Evolutionary conservation across 2,113 vertebrate species (phyloP).

Genomic region (Corvus cornix): DNA sequence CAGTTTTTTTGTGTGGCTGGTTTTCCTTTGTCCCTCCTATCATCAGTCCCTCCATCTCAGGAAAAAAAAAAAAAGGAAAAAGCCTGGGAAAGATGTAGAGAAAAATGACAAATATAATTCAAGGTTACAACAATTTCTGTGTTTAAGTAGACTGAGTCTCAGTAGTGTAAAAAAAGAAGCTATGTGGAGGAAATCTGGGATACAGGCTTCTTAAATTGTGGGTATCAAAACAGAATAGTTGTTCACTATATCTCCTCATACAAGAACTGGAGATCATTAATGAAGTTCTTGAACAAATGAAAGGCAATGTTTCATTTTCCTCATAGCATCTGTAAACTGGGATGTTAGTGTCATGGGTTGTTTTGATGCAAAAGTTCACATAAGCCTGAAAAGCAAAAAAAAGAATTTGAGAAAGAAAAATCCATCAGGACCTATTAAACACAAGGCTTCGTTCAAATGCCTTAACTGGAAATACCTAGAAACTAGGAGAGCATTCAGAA

Average conservation of each 20-base stretch:
- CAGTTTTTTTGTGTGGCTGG: not conserved
- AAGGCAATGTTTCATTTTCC: not conserved
- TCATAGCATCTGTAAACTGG: not conserved
- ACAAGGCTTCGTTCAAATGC: not conserved
- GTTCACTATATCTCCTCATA: fast-evolving
- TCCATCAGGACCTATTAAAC: not conserved
- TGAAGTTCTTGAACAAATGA: not conserved
- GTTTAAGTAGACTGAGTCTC: not conserved
- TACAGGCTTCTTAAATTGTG: not conserved
- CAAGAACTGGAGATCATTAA: not conserved
- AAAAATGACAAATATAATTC: not conserved
- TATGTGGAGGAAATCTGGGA: not conserved
- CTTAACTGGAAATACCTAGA: not conserved
- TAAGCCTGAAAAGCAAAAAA: not conserved
- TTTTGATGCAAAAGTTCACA: not conserved
- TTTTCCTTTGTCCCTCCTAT: not conserved
- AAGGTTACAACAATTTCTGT: not conserved
- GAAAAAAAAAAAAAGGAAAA: not conserved
- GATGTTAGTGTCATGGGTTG: not conserved
- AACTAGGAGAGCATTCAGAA: not conserved
- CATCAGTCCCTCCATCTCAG: not conserved
- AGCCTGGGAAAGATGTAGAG: not conserved
- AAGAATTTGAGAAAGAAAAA: not conserved
- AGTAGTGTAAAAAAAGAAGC: not conserved
- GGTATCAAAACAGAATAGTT: not conserved